A percentile compares a stretch with the other conserved stretches of the same genome.
Evolutionary conservation across 1,140 invertebrate genomes (phyloP).

Genomic region (Scaptodrosophila lebanonensis): DNA sequence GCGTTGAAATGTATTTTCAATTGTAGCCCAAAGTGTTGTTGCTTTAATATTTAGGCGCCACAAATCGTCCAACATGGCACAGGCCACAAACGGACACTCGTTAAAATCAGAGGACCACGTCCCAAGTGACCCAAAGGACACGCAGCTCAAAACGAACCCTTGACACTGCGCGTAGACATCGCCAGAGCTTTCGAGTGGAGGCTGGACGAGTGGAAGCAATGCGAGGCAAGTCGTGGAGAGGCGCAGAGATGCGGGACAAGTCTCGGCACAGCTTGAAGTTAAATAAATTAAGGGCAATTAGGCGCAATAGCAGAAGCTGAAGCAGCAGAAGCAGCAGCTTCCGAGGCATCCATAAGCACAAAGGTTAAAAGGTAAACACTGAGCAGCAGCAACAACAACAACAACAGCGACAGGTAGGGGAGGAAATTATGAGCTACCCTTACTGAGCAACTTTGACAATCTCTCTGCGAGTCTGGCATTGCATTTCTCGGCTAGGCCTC

Average conservation of each 20-base stretch:
- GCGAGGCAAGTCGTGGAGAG: background rate
- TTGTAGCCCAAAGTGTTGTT: constrained; percentile 8
- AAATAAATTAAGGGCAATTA: constrained; percentile 74
- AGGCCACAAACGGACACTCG: constrained; percentile 33
- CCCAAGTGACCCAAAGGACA: constrained; percentile 57
- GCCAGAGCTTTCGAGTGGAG: background rate
- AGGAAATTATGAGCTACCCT: no score
- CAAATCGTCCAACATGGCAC: no score
- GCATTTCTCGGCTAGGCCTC: no score
- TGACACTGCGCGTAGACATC: constrained; percentile 31
- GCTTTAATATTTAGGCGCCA: no score
- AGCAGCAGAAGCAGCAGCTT: no score
- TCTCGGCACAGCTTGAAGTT: constrained; percentile 65
- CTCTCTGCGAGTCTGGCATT: constrained; percentile 41
- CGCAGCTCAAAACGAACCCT: constrained; percentile 54
- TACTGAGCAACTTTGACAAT: no score
- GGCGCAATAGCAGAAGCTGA: no score
- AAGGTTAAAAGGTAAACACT: constrained; percentile 33
- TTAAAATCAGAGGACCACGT: constrained; percentile 37
- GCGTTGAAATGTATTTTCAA: constrained; percentile 11
- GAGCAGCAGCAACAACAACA: constrained; percentile 6
- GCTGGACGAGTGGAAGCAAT: background rate
- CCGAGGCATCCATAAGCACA: constrained; percentile 59
- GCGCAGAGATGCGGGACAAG: background rate
- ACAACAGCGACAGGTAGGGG: constrained; percentile 30